Evolutionary conservation across 2,888 invertebrate genomes (phyloP), one percentile per base, ranked within the genome.

Genomic region (Chouioia cunea): DNA sequence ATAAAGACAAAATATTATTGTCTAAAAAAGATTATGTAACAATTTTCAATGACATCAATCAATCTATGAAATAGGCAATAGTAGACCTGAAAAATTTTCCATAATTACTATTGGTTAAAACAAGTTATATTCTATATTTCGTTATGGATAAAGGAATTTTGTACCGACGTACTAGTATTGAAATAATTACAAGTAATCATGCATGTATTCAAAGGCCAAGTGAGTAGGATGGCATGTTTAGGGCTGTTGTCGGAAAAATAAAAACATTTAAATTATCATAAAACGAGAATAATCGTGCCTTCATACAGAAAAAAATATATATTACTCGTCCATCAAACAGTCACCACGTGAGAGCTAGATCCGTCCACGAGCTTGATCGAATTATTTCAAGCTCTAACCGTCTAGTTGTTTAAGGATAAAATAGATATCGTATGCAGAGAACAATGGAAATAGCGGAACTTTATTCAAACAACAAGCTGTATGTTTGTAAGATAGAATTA

Each of bases 311-410:
- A 36, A 12, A 27, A 4, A 27, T 6, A 6, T 27, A 27, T 27
- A 27, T 6, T 4, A 27, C 79, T 81, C 80, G 83, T 84, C 84
- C 83, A 80, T 80, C 80, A 79, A 82, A 79, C 79, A 81, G 79
- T 82, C 80, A 79, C 79, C 79, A 77, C 79, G 79, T 66, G 66
- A 73, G 59, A 82, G 81, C 76, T 77, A 69, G 63, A 84, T 85
- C 85, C 85, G 84, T 85, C 85, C 84, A 84, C 82, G 82, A 77
- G 84, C 84, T 84, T 83, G 81, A 81, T 77, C 79, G 77, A 82
- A 77, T 79, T 80, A 82, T 82, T 83, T 80, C 80, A 80, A 83
- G 81, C 83, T 82, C 81, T 81, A 80, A 79, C 73, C 76, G 65
- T 64, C 57, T 67, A 66, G 70, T 73, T 73, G 43, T 70, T 47